phyloP scores from a whole-genome alignment of 2,797 vertebrate species.

The Typhlichthys eigenmanni region DNA sequence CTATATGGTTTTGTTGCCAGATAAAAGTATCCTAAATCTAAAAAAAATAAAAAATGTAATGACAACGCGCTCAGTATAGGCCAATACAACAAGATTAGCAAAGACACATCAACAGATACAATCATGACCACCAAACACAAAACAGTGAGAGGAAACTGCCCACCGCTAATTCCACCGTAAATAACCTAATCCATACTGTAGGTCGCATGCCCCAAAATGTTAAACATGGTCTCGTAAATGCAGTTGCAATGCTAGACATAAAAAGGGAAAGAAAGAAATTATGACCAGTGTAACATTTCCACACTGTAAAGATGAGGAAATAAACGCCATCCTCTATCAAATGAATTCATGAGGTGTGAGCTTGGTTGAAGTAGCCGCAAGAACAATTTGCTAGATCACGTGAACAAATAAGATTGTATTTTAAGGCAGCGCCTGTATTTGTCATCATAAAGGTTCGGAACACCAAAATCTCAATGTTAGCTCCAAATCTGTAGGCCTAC shows the following conservation, averaged over 20 bases:
- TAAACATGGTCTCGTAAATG: slow-evolving; percentile 15
- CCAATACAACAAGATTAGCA: background rate
- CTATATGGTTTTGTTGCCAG: background rate
- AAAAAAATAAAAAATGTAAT: too few species aligned
- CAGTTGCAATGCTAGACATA: slow-evolving; percentile 29
- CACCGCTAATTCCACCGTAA: background rate
- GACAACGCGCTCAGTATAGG: too few species aligned
- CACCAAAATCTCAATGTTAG: slow-evolving; percentile 81
- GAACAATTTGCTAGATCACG: slow-evolving; percentile 89
- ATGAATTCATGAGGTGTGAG: slow-evolving; percentile 80
- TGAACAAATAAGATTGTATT: slow-evolving; percentile 96
- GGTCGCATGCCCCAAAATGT: background rate
- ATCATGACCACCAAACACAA: background rate
- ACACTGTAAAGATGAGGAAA: slow-evolving; percentile 67
- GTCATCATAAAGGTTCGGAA: slow-evolving; percentile 90
- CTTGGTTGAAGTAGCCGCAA: slow-evolving; percentile 82
- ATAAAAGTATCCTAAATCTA: too few species aligned
- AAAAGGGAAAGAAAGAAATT: slow-evolving; percentile 40
- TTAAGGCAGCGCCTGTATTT: slow-evolving; percentile 95
- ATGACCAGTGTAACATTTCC: slow-evolving; percentile 52
- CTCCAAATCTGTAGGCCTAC: slow-evolving; percentile 67
- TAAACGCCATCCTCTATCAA: slow-evolving; percentile 79
- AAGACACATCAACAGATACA: background rate
- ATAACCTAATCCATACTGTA: slow-evolving; percentile 6
- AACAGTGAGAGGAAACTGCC: background rate